Evolutionary conservation across 2,113 vertebrate species (phyloP).

Genomic region (Machaerirhynchus nigripectus): DNA sequence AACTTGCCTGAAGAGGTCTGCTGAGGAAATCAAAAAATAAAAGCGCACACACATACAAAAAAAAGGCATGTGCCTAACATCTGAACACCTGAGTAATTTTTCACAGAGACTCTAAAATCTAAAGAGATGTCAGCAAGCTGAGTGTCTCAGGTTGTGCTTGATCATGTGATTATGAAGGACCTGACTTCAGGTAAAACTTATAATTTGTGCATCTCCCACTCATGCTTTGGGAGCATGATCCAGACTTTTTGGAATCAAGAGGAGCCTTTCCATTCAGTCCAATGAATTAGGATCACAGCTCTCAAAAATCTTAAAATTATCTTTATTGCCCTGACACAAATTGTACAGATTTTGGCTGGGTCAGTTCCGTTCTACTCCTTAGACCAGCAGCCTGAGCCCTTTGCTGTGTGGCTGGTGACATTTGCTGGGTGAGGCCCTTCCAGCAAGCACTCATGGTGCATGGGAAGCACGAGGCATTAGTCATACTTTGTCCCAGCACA

Average conservation of each 20-base stretch:
- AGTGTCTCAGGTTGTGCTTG: background rate
- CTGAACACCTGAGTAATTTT: background rate
- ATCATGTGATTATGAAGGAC: background rate
- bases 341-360: background rate
- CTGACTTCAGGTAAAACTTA: background rate
- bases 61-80: background rate
- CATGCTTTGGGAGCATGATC: background rate
- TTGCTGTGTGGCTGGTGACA: background rate
- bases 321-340: background rate
- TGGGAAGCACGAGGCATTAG: background rate
- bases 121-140: background rate
- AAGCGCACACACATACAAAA: background rate
- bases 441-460: rapidly evolving
- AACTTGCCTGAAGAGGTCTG: background rate
- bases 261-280: background rate
- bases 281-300: background rate
- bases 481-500: background rate
- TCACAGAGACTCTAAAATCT: background rate
- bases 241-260: background rate
- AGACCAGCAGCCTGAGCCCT: background rate
- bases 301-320: background rate
- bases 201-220: background rate
- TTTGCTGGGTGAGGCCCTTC: background rate
- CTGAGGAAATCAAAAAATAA: background rate
- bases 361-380: rapidly evolving